Percentiles rank a stretch among this genome's conserved stretches.
Conservation (phyloP, 2,888 invertebrate genomes). For the Crioceris asparagi region DNA sequence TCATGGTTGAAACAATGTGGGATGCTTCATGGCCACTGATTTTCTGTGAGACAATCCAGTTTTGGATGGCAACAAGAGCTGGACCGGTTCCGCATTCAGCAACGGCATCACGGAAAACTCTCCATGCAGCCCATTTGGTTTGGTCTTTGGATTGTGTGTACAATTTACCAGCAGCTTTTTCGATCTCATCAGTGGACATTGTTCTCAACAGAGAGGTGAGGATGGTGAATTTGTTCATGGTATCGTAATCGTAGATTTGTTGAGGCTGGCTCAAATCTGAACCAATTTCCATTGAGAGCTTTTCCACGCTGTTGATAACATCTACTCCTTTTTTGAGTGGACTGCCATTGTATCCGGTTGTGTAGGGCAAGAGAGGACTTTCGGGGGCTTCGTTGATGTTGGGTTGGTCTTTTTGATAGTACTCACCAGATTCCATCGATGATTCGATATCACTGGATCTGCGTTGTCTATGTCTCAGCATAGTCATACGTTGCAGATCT, state of each 20-base stretch:
- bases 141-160: slow-evolving; percentile 35
- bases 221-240: slow-evolving; percentile 53
- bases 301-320: slow-evolving; percentile 27
- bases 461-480: slow-evolving; percentile 3
- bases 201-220: slow-evolving; percentile 47
- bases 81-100: slow-evolving; percentile 58
- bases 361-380: slow-evolving; percentile 40
- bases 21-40: slow-evolving; percentile 48
- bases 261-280: slow-evolving; percentile 47
- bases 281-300: slow-evolving; percentile 46
- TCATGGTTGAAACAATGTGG: slow-evolving; percentile 44
- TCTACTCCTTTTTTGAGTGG: slow-evolving; percentile 30
- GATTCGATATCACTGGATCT: slow-evolving; percentile 7
- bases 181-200: slow-evolving; percentile 51
- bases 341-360: slow-evolving; percentile 41
- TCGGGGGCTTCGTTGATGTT: slow-evolving; percentile 35
- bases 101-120: slow-evolving; percentile 53
- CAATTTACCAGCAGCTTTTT: slow-evolving; percentile 43
- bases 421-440: slow-evolving; percentile 14
- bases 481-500: not conserved
- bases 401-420: slow-evolving; percentile 27
- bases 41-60: slow-evolving; percentile 47
- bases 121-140: slow-evolving; percentile 44
- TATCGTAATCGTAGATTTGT: slow-evolving; percentile 45
- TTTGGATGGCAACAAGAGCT: slow-evolving; percentile 48